phyloP scores from a whole-genome alignment of 2,797 vertebrate species.

The Platyrinchus mystaceus region DNA sequence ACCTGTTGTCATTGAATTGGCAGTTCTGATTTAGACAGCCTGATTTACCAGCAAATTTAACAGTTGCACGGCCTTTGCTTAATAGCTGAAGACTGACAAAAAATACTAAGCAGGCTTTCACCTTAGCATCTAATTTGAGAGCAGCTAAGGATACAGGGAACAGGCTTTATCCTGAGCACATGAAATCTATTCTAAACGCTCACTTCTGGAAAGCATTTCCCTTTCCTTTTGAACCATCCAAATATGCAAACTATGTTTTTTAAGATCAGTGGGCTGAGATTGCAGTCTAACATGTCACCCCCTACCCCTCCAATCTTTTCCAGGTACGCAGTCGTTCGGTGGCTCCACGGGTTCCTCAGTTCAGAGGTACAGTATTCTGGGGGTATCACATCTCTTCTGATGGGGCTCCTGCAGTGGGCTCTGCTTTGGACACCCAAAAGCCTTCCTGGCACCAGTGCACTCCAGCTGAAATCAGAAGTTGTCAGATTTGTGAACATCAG shows the following conservation, averaged over 20 bases:
- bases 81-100: neutral
- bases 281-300: conserved; percentile 13
- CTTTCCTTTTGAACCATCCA: neutral
- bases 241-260: neutral
- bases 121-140: neutral
- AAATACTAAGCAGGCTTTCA: conserved; percentile 1
- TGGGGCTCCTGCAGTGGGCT: neutral
- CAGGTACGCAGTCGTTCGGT: conserved; percentile 81
- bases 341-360: conserved; percentile 78
- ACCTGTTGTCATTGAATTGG: neutral
- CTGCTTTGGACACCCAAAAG: neutral
- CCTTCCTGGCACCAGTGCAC: neutral
- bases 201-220: neutral
- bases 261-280: neutral
- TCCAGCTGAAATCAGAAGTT: neutral
- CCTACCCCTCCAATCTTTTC: conserved; percentile 20
- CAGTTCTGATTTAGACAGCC: conserved; percentile 4
- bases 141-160: neutral
- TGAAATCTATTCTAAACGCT: neutral
- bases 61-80: neutral
- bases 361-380: conserved; percentile 80
- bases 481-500: neutral
- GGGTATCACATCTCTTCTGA: neutral
- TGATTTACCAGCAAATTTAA: neutral
- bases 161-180: neutral